Evolutionary conservation across 2,888 invertebrate species (phyloP), one percentile per base, ranked within the genome.

Genomic region (Oligia fasciuncula): DNA sequence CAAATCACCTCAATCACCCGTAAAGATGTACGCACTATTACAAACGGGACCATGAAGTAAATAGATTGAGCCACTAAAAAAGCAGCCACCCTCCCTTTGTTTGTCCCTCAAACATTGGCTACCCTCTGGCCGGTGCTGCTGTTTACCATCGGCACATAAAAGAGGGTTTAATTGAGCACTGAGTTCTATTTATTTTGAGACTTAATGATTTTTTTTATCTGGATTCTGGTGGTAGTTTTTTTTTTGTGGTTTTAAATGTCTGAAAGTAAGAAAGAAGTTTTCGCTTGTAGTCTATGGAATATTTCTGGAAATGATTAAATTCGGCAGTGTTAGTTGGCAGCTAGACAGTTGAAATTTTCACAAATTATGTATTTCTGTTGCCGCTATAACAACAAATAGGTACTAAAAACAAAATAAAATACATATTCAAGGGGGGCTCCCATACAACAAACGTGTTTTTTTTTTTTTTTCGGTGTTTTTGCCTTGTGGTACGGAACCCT

Each of bases 101-200:
- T 84, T 80, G 75, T 6, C 13, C 51, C 9, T 43, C 79, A 83
- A 83, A 88, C 73, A 79, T 51, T 78, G n/a, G 54, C 70, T 57
- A 57, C 75, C 75, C 87, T 40, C 57, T 70, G 84, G 70, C 72
- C 71, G 17, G 63, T 76, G 77, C 35, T 9, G 51, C 79, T 85
- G 72, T 81, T 70, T 88, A 76, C 72, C 46, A 79, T 71, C 14
- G 17, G 49, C 49, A 84, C 79, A 76, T 79, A 87, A 63, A 87
- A 63, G 72, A 85, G 66, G 75, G 88, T 82, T 85, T 88, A 82
- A 85, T 85, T 86, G 86, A 88, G 77, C 60, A 43, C 46, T 35
- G 66, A 57, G 51, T 29, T 65, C 9, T 79, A 60, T 87, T 84
- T 84, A 54, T 51, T 75, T 63, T 35, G 14, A 54, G 19, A 49